phyloP scores from a whole-genome alignment of 2,797 vertebrate species.

The Poecilia velifera region DNA sequence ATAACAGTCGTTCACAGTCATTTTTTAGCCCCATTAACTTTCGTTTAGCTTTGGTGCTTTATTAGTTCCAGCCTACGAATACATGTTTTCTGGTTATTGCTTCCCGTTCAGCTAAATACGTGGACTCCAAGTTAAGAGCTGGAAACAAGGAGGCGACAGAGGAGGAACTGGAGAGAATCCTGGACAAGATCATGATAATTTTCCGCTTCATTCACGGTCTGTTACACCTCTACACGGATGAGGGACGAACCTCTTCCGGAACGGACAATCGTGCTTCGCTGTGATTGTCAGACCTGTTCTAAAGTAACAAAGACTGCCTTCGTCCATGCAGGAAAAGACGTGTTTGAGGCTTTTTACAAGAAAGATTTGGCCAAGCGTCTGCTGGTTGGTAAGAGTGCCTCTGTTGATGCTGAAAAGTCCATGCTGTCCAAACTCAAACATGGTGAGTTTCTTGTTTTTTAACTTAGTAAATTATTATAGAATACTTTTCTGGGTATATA shows the following conservation, averaged over 20 bases:
- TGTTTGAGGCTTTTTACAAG: conserved; percentile 99
- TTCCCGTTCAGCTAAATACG: conserved; percentile 90
- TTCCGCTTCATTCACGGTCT: conserved; percentile 99
- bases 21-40: not conserved
- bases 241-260: not conserved
- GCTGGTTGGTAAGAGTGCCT: conserved; percentile 98
- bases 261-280: not conserved
- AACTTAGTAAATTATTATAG: not conserved
- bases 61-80: conserved; percentile 9
- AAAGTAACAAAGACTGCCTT: conserved; percentile 1
- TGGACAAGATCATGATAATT: conserved; percentile 99
- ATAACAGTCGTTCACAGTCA: not conserved
- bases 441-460: conserved; percentile 75
- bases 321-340: conserved; percentile 89
- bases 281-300: not conserved
- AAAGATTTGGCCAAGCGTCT: conserved; percentile 98
- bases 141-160: conserved; percentile 99
- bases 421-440: conserved; percentile 99
- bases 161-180: conserved; percentile 98
- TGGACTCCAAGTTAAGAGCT: conserved; percentile 97
- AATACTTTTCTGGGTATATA: not conserved
- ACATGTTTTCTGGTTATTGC: conserved; percentile 23
- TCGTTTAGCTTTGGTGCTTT: not conserved
- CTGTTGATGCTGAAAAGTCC: conserved; percentile 99
- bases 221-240: conserved; percentile 43